phyloP scores from a whole-genome alignment of 2,797 vertebrate genomes.

The Mus spretus region DNA sequence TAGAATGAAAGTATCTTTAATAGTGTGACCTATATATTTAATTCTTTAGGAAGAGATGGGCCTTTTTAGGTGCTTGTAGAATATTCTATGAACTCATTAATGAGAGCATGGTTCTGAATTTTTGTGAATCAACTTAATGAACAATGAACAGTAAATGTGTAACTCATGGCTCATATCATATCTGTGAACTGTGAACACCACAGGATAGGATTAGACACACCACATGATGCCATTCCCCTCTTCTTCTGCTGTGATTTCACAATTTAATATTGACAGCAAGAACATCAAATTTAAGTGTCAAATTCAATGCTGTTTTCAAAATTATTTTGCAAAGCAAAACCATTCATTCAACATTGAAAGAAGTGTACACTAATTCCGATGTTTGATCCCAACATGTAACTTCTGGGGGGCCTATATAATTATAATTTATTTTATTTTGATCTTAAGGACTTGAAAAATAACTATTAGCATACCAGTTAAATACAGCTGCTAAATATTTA shows the following conservation, averaged over 20 bases:
- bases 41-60: rapidly evolving
- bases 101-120: background rate
- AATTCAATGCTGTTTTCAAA: background rate
- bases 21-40: background rate
- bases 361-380: background rate
- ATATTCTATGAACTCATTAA: background rate
- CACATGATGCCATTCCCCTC: background rate
- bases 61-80: background rate
- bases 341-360: background rate
- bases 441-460: background rate
- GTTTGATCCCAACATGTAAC: background rate
- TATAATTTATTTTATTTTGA: background rate
- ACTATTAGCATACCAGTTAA: background rate
- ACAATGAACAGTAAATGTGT: background rate
- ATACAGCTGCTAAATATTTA: background rate
- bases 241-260: background rate
- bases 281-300: background rate
- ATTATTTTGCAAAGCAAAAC: background rate
- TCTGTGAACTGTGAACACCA: background rate
- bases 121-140: background rate
- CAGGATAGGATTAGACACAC: background rate
- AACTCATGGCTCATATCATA: background rate
- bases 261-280: background rate
- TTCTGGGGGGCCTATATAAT: background rate
- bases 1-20: background rate